Evolutionary conservation across 2,797 vertebrate genomes (phyloP), one percentile per base, ranked within the genome.

Genomic region (Setipinna tenuifilis): DNA sequence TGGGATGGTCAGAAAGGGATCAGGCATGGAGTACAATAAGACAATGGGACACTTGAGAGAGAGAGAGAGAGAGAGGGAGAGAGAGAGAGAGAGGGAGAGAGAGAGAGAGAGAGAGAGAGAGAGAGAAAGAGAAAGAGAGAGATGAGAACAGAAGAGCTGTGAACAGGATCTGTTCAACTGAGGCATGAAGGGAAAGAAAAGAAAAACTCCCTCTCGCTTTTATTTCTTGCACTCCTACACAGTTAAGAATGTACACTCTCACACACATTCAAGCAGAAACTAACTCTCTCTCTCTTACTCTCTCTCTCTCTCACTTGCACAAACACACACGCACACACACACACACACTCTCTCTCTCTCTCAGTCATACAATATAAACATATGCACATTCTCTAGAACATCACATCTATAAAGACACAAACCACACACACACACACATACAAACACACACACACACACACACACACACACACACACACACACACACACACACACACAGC

Each of bases 251-350:
- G 68, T 28, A 19, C 68, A 75, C 68, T 35, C 16, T 75, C 68
- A 75, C 68, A 35, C 31, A 82, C 44, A 54, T 21, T 0, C 23
- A 21, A 41, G 16, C 48, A 75, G 28, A 46, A 71, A 31, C 11
- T 3, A 84, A 14, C 82, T 28, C 82, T 82, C 31, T 84, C 78
- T 25, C 23, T 50, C 31, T 83, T 28, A 62, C 41, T 31, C 3
- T 31, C 50, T 58, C 87, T 88, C 88, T 85, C 68, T 88, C 81
- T 58, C 75, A 83, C 83, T 84, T 46, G 82, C 85, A 62, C 85
- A 86, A 59, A 81, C n/a, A 35, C 12, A 41, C 61, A 84, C 83
- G 21, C 57, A 41, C 58, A 83, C 82, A 85, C 78, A 23, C 81
- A 61, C 83, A 80, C 83, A 84, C 58, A 17, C 23, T 5, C 10